Conservation (phyloP, 2,113 vertebrate species). For the Pogona vitticeps region DNA sequence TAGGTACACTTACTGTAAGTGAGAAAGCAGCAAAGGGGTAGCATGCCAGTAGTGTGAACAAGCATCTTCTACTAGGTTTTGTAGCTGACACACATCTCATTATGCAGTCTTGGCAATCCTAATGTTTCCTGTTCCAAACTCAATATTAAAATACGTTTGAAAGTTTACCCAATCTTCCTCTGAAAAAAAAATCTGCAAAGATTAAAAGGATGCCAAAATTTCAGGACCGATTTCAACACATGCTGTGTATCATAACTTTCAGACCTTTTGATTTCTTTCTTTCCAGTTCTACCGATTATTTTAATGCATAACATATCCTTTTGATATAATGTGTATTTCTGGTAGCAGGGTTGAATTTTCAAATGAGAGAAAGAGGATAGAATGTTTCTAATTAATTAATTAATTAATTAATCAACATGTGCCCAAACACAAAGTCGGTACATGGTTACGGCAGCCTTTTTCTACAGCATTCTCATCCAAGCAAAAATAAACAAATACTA, state of each 20-base stretch:
- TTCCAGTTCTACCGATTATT: not conserved
- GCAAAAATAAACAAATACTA: constrained; percentile 15
- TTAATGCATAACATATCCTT: not conserved
- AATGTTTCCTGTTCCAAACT: constrained; percentile 7
- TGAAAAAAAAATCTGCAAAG: not conserved
- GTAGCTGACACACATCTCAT: not conserved
- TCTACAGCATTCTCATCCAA: not conserved
- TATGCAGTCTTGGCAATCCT: not conserved
- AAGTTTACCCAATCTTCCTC: not conserved
- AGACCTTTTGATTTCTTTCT: not conserved
- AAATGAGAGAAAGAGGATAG: not conserved
- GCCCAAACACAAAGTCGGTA: not conserved
- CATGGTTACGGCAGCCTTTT: constrained; percentile 2
- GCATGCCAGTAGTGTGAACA: not conserved
- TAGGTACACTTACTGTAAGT: not conserved
- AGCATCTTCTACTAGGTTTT: not conserved
- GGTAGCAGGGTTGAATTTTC: not conserved
- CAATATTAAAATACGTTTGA: constrained; percentile 13
- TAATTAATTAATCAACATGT: not conserved
- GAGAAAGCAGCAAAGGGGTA: not conserved
- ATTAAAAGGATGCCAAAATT: not conserved
- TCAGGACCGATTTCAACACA: not conserved
- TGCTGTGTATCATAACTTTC: not conserved
- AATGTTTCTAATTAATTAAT: not conserved
- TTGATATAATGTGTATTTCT: not conserved